phyloP scores from a whole-genome alignment of 92 coral and sea anemone genomes.

The Siderastrea siderea region DNA sequence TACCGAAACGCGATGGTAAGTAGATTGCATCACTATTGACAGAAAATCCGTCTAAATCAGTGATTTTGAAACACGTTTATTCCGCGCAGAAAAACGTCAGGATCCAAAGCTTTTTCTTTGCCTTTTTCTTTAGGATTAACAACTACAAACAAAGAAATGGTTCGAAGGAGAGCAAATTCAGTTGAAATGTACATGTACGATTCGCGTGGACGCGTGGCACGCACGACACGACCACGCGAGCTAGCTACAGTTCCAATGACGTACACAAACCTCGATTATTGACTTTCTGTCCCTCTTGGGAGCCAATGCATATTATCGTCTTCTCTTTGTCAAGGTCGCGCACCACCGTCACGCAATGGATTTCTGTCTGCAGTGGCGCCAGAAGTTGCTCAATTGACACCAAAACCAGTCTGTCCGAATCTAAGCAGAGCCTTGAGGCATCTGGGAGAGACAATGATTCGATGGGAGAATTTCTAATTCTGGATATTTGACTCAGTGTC shows the following conservation, averaged over 20 bases:
- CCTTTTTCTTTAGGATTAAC: neutral
- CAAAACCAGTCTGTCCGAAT: neutral
- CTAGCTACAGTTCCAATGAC: neutral
- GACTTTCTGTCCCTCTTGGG: conserved; percentile 56
- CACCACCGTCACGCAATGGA: conserved; percentile 53
- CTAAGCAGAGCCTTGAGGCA: neutral
- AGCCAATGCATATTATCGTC: conserved; percentile 47
- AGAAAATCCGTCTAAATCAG: neutral
- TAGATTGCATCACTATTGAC: neutral
- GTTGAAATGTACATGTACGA: neutral
- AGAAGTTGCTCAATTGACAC: conserved; percentile 29
- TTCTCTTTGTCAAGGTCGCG: conserved; percentile 43
- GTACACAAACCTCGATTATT: conserved; percentile 45
- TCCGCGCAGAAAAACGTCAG: neutral
- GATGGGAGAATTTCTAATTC: neutral
- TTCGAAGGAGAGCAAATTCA: neutral
- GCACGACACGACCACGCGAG: conserved; percentile 25
- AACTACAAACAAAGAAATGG: neutral
- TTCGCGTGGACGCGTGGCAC: conserved; percentile 23
- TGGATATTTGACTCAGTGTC: conserved; percentile 21
- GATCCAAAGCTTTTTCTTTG: neutral
- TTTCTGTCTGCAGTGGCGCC: conserved; percentile 17
- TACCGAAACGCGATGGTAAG: neutral
- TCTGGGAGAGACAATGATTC: neutral
- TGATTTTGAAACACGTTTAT: conserved; percentile 1